Conservation (phyloP, 2,797 vertebrate species). For the Pipistrellus kuhlii region DNA sequence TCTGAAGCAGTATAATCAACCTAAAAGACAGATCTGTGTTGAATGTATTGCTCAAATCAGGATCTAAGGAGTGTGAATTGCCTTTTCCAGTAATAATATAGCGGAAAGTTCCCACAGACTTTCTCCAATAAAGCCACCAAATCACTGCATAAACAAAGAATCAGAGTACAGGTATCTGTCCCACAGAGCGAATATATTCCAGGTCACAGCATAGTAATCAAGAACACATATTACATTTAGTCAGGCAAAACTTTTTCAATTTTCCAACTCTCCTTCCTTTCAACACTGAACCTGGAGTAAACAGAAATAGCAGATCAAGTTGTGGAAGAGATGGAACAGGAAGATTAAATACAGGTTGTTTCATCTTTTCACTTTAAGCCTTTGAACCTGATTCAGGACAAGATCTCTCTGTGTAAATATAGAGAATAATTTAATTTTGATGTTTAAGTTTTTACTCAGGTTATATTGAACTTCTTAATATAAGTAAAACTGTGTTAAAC, state of each 20-base stretch:
- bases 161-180: neutral
- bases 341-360: neutral
- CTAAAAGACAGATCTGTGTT: neutral
- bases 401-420: neutral
- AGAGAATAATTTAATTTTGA: neutral
- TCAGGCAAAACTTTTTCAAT: neutral
- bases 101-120: neutral
- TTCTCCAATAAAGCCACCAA: neutral
- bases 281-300: neutral
- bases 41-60: neutral
- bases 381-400: neutral
- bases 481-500: neutral
- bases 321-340: neutral
- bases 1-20: neutral
- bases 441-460: neutral
- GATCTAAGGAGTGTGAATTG: neutral
- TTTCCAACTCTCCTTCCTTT: neutral
- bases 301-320: neutral
- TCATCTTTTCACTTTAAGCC: neutral
- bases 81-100: neutral
- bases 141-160: neutral
- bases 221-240: neutral
- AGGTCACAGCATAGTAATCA: neutral
- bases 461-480: neutral
- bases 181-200: neutral